phyloP scores from a whole-genome alignment of 2,797 vertebrate genomes.

The Poeciliopsis paucimaculata region DNA sequence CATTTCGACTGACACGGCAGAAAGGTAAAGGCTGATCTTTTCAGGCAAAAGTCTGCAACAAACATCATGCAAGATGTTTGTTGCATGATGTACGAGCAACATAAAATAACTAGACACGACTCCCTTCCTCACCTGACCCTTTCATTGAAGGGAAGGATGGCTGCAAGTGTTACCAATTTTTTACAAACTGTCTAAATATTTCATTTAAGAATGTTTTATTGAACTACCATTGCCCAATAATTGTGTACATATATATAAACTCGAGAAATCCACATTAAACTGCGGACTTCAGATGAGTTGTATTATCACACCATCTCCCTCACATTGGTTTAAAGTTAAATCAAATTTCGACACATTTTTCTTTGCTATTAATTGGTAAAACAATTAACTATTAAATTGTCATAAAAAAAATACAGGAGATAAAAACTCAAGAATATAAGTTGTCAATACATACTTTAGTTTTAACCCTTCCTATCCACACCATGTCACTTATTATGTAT shows the following conservation, averaged over 20 bases:
- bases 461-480: not conserved
- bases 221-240: not conserved
- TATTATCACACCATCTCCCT: not conserved
- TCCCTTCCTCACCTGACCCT: not conserved
- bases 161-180: not conserved
- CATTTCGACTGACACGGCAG: not conserved
- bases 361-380: not conserved
- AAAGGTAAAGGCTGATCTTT: not conserved
- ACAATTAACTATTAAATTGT: not conserved
- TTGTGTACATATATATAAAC: not conserved
- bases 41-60: not conserved
- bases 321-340: not conserved
- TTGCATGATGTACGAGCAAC: not conserved
- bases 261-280: not conserved
- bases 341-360: not conserved
- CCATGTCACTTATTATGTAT: not conserved
- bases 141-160: not conserved
- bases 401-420: too few relatives aligned
- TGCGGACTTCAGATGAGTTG: not conserved
- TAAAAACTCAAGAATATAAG: too few relatives aligned
- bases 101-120: not conserved
- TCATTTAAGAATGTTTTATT: not conserved
- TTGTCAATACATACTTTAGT: too few relatives aligned
- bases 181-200: not conserved
- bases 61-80: not conserved